Evolutionary conservation across 2,797 vertebrate genomes (phyloP).

Genomic region (Pampus argenteus): DNA sequence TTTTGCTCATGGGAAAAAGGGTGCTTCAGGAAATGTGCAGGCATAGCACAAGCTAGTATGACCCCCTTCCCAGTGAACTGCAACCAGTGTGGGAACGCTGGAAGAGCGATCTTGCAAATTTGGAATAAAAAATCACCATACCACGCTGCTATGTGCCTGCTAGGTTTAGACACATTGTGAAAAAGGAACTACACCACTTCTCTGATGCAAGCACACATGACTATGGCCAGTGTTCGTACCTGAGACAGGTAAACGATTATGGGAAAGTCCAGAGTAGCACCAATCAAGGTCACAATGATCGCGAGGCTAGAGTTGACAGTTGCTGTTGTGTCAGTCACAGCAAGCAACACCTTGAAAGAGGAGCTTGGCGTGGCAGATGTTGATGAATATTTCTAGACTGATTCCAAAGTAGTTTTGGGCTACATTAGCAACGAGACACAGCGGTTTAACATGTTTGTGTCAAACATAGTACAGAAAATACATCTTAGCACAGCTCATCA

Average conservation of each 20-base stretch:
- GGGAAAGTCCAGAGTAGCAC: constrained; percentile 10
- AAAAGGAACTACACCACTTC: constrained; percentile 15
- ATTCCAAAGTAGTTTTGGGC: neutral
- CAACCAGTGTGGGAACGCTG: no score
- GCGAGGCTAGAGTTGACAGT: constrained; percentile 28
- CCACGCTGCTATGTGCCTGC: neutral
- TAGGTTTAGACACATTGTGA: neutral
- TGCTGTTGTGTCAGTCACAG: constrained; percentile 19
- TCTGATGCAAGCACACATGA: constrained; percentile 18
- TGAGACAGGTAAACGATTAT: constrained; percentile 7
- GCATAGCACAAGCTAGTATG: neutral
- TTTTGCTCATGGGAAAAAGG: constrained; percentile 3
- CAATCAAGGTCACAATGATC: constrained; percentile 16
- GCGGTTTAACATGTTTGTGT: constrained; percentile 21
- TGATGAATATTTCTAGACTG: constrained; percentile 19
- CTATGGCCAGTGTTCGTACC: constrained; percentile 24
- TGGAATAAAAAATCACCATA: constrained; percentile 28
- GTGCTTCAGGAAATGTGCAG: constrained; percentile 23
- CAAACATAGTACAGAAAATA: constrained; percentile 22
- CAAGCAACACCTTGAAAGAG: constrained; percentile 2
- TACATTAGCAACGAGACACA: constrained; percentile 15
- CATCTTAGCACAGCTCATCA: neutral
- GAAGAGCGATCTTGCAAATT: neutral
- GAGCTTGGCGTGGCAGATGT: neutral
- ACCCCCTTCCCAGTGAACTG: neutral